A percentile compares a stretch with the other conserved stretches of the same genome.
Conservation (phyloP, 2,888 invertebrate species). For the Ectropis crepuscularia region DNA sequence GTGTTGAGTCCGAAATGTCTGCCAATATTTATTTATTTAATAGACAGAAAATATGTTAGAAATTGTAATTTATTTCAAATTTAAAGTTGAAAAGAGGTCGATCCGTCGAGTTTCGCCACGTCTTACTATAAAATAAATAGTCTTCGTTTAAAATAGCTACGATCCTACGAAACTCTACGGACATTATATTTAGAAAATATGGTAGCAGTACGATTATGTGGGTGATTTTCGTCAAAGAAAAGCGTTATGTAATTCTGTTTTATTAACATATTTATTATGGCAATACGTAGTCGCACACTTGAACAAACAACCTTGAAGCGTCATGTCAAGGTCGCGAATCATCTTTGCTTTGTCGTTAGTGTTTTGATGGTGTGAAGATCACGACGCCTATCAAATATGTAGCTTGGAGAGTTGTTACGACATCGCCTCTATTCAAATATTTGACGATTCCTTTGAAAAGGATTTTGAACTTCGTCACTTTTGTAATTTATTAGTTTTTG, state of each 20-base stretch:
- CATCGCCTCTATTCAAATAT: constrained; percentile 17
- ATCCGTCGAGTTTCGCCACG: no score
- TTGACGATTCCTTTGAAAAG: constrained; percentile 1
- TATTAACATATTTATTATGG: constrained; percentile 48
- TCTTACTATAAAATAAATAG: no score
- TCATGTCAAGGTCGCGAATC: constrained; percentile 65
- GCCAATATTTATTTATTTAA: no score
- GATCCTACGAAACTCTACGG: no score
- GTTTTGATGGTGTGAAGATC: constrained; percentile 42
- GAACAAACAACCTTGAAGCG: constrained; percentile 56
- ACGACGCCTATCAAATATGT: constrained; percentile 35
- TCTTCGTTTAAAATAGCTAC: no score
- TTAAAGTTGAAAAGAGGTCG: no score
- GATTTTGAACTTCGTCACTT: not conserved
- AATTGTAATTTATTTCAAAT: no score
- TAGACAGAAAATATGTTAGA: no score
- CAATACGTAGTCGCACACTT: constrained; percentile 44
- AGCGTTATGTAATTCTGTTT: constrained; percentile 43
- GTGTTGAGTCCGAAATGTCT: no score
- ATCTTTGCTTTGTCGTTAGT: constrained; percentile 46
- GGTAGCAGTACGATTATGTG: constrained; percentile 26
- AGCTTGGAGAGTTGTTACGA: constrained; percentile 34
- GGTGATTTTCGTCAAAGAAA: constrained; percentile 37
- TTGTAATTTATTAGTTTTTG: not conserved
- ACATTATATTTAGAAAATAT: no score